phyloP scores from a whole-genome alignment of 64 coral and sea anemone genomes.

The Dendronephthya gigantea region DNA sequence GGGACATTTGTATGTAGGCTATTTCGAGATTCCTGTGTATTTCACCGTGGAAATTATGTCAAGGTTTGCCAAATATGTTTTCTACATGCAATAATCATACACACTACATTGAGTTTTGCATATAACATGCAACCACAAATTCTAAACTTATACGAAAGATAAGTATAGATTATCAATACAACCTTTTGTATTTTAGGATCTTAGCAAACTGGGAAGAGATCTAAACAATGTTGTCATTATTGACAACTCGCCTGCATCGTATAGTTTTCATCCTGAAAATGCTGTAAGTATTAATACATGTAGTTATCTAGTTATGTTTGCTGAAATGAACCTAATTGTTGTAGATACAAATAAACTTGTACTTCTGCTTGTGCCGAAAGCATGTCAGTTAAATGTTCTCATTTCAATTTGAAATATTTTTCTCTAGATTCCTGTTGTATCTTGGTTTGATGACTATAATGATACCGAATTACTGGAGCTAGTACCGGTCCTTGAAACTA shows the following conservation, averaged over 20 bases:
- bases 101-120: neutral
- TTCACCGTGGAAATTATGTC: slow-evolving; percentile 93
- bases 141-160: no score
- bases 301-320: neutral
- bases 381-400: neutral
- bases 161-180: no score
- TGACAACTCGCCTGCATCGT: slow-evolving; percentile 97
- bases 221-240: slow-evolving; percentile 88
- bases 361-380: no score
- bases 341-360: no score
- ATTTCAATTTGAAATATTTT: neutral
- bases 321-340: no score
- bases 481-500: neutral
- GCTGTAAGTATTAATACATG: slow-evolving; percentile 53
- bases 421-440: neutral
- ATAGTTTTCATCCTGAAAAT: slow-evolving; percentile 99
- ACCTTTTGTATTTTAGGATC: slow-evolving; percentile 50
- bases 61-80: slow-evolving; percentile 39
- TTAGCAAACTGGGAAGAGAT: slow-evolving; percentile 92
- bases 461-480: neutral
- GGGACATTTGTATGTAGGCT: slow-evolving; percentile 61
- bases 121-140: no score
- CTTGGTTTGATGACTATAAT: slow-evolving; percentile 11
- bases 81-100: neutral
- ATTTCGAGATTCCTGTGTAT: slow-evolving; percentile 96